Evolutionary conservation across 2,797 vertebrate species (phyloP).

Genomic region (Erpetoichthys calabaricus): DNA sequence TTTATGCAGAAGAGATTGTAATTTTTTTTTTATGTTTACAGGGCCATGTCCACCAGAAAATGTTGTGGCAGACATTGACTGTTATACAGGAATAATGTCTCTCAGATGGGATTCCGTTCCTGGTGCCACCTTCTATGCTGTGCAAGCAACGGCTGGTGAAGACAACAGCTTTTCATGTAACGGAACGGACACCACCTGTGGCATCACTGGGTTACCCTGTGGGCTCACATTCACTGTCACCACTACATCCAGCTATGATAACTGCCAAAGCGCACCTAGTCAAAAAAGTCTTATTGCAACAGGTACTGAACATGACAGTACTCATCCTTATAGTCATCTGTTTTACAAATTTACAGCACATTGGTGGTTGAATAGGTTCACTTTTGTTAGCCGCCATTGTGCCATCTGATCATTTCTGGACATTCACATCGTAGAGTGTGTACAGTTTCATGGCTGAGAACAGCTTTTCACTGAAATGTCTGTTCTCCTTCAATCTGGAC

Average conservation of each 20-base stretch:
- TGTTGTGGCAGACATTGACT: constrained; percentile 26
- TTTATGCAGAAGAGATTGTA: too few relatives aligned
- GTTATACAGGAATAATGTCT: constrained; percentile 22
- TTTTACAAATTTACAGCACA: too few relatives aligned
- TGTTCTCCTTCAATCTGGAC: too few relatives aligned
- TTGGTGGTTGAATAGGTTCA: too few relatives aligned
- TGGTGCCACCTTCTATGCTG: constrained; percentile 34
- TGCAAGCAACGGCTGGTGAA: constrained; percentile 23
- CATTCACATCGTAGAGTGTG: too few relatives aligned
- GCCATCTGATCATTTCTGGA: too few relatives aligned
- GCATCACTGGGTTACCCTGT: constrained; percentile 33
- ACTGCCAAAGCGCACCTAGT: constrained; percentile 39
- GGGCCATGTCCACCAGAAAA: constrained; percentile 45
- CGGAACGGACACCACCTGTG: constrained; percentile 31
- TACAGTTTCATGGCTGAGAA: too few relatives aligned
- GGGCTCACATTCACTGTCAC: constrained; percentile 42
- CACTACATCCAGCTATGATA: constrained; percentile 27
- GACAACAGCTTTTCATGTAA: constrained; percentile 28
- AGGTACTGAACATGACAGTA: constrained; percentile 28
- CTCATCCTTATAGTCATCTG: too few relatives aligned
- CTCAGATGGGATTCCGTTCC: constrained; percentile 41
- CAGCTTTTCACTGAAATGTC: too few relatives aligned
- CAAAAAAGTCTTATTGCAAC: constrained; percentile 18
- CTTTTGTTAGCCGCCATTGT: too few relatives aligned
- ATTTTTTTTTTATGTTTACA: constrained; percentile 12